These are phyloP conservation scores for Orchesella cincta DNA, from an alignment of 1,140 invertebrate species.

Conservation along the genomic window DNA sequence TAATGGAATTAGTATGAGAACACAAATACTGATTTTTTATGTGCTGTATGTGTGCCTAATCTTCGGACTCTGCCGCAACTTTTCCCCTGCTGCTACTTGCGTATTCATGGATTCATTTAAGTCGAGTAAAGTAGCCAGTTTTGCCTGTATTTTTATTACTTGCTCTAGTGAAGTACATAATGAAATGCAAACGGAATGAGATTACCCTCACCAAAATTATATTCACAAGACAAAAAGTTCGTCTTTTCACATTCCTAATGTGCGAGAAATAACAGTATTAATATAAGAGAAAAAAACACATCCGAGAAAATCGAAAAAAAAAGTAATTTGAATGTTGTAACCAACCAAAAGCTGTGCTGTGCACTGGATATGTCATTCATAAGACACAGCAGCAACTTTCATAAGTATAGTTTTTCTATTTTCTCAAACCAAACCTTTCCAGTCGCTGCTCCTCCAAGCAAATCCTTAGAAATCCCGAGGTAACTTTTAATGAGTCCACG, in stretches of 20 bases:
- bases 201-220: neutral
- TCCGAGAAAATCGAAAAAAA: neutral
- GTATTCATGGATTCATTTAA: neutral
- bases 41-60: neutral
- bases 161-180: neutral
- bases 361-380: neutral
- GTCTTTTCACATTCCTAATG: neutral
- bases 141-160: too few species aligned
- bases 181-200: neutral
- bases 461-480: constrained; percentile 14
- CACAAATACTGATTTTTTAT: too few species aligned
- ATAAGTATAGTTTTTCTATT: neutral
- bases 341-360: neutral
- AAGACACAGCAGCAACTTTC: neutral
- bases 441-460: neutral
- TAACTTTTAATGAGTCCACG: neutral
- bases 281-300: neutral
- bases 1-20: too few species aligned
- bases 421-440: constrained; percentile 10
- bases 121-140: neutral
- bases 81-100: neutral
- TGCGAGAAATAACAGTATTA: neutral
- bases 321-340: neutral
- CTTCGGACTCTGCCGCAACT: neutral
- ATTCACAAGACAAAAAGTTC: neutral